Conservation (phyloP, 2,797 vertebrate species). For the Dendrocincla tyrannina region DNA sequence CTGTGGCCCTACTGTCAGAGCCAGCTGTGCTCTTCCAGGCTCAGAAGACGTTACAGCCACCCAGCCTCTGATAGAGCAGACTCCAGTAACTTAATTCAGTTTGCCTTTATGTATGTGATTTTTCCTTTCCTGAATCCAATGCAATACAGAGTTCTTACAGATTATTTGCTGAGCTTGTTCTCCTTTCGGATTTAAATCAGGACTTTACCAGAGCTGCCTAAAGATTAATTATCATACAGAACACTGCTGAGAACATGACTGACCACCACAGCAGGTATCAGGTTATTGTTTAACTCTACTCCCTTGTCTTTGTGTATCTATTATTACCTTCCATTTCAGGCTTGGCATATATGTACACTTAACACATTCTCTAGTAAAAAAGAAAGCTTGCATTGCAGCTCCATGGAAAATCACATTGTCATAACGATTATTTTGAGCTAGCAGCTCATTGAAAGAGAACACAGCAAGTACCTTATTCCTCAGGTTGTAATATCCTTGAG, state of each 20-base stretch:
- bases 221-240: conserved; percentile 22
- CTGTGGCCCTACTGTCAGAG: not conserved
- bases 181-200: conserved; percentile 17
- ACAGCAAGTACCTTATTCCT: not conserved
- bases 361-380: not conserved
- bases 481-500: not conserved
- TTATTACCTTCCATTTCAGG: conserved; percentile 18
- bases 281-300: conserved; percentile 28
- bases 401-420: not conserved
- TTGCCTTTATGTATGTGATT: not conserved
- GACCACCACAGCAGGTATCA: conserved; percentile 20
- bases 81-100: not conserved
- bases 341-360: not conserved
- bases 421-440: not conserved
- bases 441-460: not conserved
- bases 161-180: not conserved
- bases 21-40: not conserved
- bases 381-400: not conserved
- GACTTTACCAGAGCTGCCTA: not conserved
- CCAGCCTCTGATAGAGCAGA: not conserved
- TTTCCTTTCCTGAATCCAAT: not conserved
- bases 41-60: not conserved
- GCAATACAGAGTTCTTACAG: not conserved
- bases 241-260: not conserved
- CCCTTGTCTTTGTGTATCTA: not conserved